A percentile compares a stretch with the other conserved stretches of the same genome.
Evolutionary conservation across 1,140 invertebrate genomes (phyloP).

Genomic region (Neotoxoptera formosana): DNA sequence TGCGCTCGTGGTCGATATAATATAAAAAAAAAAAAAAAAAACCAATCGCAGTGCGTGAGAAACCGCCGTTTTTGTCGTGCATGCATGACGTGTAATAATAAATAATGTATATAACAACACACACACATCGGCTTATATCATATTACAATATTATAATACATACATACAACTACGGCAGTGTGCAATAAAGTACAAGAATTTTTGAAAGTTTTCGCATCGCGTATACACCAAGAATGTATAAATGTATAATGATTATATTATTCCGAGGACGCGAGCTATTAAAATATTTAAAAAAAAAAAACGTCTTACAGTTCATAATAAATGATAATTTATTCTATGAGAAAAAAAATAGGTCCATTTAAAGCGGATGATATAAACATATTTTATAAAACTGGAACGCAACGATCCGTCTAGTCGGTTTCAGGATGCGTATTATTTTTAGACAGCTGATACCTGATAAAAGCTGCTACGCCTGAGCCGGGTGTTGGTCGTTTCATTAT

Average conservation of each 20-base stretch:
- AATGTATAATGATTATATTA: not conserved
- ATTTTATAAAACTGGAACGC: not conserved
- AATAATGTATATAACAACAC: not conserved
- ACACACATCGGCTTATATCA: not conserved
- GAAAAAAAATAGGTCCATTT: not conserved
- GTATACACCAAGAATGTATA: not conserved
- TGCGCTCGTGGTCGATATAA: not conserved
- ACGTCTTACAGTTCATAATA: not conserved
- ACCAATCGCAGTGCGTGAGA: not conserved
- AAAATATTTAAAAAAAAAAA: not conserved
- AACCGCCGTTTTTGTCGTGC: not conserved
- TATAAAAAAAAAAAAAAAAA: too few relatives aligned
- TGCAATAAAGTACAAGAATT: not conserved
- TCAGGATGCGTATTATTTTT: not conserved
- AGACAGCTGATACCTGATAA: not conserved
- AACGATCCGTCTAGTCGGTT: not conserved
- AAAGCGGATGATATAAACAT: not conserved
- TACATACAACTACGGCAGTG: not conserved
- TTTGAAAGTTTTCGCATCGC: not conserved
- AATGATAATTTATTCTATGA: not conserved
- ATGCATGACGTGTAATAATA: not conserved
- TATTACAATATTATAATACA: not conserved
- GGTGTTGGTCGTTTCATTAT: not conserved
- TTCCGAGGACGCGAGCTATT: not conserved
- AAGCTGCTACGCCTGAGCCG: not conserved